A percentile compares a stretch with the other conserved stretches of the same genome.
Conservation (phyloP, 30 jellyfish, hydroid and myxozoan genomes). For the Aurelia coerulea region DNA sequence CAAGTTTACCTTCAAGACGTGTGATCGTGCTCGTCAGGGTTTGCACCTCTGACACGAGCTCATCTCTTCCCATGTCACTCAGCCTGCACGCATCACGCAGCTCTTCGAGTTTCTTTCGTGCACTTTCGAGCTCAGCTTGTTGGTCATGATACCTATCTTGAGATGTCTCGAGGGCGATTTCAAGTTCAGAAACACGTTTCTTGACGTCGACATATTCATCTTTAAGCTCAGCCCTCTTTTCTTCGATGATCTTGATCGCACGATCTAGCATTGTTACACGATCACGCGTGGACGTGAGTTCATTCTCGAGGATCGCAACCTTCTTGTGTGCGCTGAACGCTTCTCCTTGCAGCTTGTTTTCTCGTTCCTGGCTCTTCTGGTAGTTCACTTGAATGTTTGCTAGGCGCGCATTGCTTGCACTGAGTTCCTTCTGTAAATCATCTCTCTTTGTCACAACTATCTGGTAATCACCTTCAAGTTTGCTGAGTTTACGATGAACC, state of each 20-base stretch:
- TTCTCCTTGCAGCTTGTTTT: slow-evolving; percentile 83
- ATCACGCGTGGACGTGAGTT: slow-evolving; percentile 87
- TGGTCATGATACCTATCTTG: slow-evolving; percentile 86
- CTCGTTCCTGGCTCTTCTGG: slow-evolving; percentile 93
- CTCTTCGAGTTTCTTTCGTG: slow-evolving; percentile 80
- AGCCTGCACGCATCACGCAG: slow-evolving; percentile 80
- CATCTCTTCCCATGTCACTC: slow-evolving; percentile 82
- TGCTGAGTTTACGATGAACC: slow-evolving; percentile 85
- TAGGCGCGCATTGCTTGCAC: slow-evolving; percentile 72
- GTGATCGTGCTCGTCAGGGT: slow-evolving; percentile 65
- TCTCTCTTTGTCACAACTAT: slow-evolving; percentile 75
- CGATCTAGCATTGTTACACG: slow-evolving; percentile 79
- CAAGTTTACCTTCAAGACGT: slow-evolving; percentile 79
- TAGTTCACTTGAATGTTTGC: slow-evolving; percentile 78
- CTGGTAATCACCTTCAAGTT: slow-evolving; percentile 91
- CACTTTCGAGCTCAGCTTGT: slow-evolving; percentile 70
- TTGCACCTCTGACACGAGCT: slow-evolving; percentile 80
- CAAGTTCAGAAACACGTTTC: slow-evolving; percentile 93
- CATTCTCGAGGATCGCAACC: slow-evolving; percentile 91
- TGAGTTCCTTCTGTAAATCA: slow-evolving; percentile 89
- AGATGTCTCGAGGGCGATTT: slow-evolving; percentile 81
- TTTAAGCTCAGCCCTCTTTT: slow-evolving; percentile 57
- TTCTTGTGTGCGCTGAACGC: slow-evolving; percentile 87
- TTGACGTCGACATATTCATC: slow-evolving; percentile 78
- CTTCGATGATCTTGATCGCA: slow-evolving; percentile 75